phyloP scores from a whole-genome alignment of 64 coral and sea anemone species.

The Montipora efflorescens region DNA sequence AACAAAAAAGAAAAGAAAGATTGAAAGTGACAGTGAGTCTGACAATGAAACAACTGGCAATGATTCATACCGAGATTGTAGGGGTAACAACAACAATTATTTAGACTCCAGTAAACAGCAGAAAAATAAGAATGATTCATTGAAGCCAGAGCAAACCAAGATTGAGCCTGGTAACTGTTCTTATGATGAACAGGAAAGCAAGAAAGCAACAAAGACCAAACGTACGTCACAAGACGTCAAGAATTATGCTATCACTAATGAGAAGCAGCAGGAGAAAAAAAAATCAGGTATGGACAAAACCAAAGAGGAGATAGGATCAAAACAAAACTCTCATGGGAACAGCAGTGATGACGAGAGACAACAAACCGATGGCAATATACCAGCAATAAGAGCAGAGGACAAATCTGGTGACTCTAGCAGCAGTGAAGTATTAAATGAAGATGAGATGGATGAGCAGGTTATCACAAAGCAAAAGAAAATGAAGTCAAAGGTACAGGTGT shows the following conservation, averaged over 20 bases:
- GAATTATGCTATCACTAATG: neutral
- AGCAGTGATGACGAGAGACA: neutral
- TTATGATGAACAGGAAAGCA: conserved; percentile 15
- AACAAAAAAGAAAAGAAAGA: conserved; percentile 4
- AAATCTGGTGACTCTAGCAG: neutral
- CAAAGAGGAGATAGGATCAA: conserved; percentile 4
- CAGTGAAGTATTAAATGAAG: neutral
- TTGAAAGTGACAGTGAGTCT: neutral
- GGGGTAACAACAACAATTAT: neutral
- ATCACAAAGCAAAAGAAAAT: conserved; percentile 1
- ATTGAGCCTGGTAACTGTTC: neutral
- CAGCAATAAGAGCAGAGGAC: neutral
- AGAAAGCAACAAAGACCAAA: neutral
- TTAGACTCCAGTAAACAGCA: neutral
- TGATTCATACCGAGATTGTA: neutral
- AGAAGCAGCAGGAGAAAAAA: conserved; percentile 7
- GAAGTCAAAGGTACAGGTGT: conserved; percentile 16
- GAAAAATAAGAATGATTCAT: neutral
- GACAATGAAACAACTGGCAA: neutral
- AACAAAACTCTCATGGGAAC: neutral
- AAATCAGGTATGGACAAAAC: neutral
- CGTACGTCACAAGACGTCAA: neutral
- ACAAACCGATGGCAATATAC: neutral
- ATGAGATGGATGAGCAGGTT: neutral
- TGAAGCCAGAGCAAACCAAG: neutral